Evolutionary conservation across 2,113 vertebrate species (phyloP).

Genomic region (Sterrhoptilus dennistouni): DNA sequence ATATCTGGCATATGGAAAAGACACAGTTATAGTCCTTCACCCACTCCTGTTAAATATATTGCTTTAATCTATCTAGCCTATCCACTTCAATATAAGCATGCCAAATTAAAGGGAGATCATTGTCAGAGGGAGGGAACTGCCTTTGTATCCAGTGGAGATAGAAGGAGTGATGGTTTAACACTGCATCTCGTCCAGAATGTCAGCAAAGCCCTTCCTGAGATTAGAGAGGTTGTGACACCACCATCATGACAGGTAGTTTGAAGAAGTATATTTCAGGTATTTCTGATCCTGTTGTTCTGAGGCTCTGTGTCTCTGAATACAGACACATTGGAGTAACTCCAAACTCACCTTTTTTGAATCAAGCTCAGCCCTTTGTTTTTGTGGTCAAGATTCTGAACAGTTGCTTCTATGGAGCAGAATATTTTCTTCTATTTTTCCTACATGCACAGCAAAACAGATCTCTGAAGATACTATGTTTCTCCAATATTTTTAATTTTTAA

Average conservation of each 20-base stretch:
- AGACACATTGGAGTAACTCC: not conserved
- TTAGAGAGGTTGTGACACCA: not conserved
- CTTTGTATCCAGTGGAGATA: not conserved
- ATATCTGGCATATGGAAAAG: not conserved
- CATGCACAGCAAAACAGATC: not conserved
- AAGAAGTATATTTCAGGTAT: not conserved
- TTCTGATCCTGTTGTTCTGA: not conserved
- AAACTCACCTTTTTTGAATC: not conserved
- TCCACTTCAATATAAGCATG: not conserved
- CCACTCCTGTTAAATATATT: not conserved
- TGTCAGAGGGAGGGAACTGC: not conserved
- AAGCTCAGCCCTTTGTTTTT: not conserved
- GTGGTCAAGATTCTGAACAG: not conserved
- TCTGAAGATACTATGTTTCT: not conserved
- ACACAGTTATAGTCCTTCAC: not conserved
- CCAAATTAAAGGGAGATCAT: not conserved
- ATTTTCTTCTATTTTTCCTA: not conserved
- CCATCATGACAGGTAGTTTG: not conserved
- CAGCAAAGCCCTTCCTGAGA: not conserved
- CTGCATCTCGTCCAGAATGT: not conserved
- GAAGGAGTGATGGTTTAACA: not conserved
- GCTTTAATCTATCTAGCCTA: not conserved
- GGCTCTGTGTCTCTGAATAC: not conserved
- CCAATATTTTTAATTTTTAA: not conserved
- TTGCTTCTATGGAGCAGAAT: not conserved